phyloP scores from a whole-genome alignment of 2,888 invertebrate genomes.

The Cryptus armator region DNA sequence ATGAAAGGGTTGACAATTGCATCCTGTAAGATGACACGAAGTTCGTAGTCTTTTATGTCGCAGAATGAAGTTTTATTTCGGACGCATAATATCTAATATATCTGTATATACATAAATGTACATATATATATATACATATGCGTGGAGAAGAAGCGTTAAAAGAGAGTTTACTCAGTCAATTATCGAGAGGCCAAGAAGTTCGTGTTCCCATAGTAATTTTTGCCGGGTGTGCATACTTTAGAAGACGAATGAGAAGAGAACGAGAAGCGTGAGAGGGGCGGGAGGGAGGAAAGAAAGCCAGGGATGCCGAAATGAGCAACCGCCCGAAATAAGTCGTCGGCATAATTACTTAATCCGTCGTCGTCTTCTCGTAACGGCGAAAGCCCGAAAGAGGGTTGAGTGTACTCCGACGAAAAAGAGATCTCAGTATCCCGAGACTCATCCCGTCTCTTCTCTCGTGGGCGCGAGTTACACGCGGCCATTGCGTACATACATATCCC shows the following conservation, averaged over 20 bases:
- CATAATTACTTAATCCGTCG: slow-evolving; percentile 73
- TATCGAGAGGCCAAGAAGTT: slow-evolving; percentile 59
- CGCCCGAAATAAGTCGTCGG: slow-evolving; percentile 71
- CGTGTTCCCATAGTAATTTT: slow-evolving; percentile 65
- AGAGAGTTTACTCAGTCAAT: slow-evolving; percentile 63
- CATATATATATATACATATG: neutral
- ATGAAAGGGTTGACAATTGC: slow-evolving; percentile 10
- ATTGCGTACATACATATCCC: slow-evolving; percentile 7
- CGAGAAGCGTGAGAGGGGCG: neutral
- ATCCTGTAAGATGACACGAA: slow-evolving; percentile 17
- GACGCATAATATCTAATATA: neutral
- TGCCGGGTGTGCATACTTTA: slow-evolving; percentile 67
- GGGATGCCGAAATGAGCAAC: slow-evolving; percentile 68
- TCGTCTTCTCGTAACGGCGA: slow-evolving; percentile 14
- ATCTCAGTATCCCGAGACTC: neutral
- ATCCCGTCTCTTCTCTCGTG: neutral
- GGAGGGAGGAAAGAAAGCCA: slow-evolving; percentile 45
- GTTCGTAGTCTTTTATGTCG: slow-evolving; percentile 26
- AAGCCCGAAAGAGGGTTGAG: neutral
- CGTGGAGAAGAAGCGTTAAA: slow-evolving; percentile 27
- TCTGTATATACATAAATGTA: neutral
- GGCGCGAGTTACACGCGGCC: neutral
- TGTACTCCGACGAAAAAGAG: slow-evolving; percentile 11
- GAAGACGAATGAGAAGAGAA: slow-evolving; percentile 18
- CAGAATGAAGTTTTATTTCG: slow-evolving; percentile 42